Percentiles rank a stretch among this genome's conserved stretches.
Conservation (phyloP, 2,888 invertebrate species). For the Hylaea fasciaria region DNA sequence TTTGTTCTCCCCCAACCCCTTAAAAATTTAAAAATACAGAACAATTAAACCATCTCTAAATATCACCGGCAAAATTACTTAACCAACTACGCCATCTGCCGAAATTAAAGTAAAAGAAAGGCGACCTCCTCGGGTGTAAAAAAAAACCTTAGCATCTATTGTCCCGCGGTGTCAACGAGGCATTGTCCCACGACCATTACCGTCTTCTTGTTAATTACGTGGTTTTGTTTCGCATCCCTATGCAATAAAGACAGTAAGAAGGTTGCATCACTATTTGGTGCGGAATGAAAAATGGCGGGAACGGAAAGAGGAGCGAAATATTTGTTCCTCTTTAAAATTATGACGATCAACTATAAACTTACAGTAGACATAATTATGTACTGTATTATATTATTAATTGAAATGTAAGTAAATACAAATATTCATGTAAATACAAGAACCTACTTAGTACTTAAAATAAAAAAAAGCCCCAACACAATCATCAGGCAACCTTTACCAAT, state of each 20-base stretch:
- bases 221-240: conserved; percentile 42
- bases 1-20: too few relatives aligned
- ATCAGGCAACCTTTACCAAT: conserved; percentile 10
- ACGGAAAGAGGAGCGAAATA: conserved; percentile 1
- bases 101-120: conserved; percentile 40
- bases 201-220: conserved; percentile 46
- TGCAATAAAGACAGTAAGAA: conserved; percentile 32
- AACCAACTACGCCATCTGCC: conserved; percentile 34
- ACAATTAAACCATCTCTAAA: conserved; percentile 14
- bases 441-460: not conserved
- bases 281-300: conserved; percentile 14
- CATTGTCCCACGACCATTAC: conserved; percentile 44
- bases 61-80: conserved; percentile 29
- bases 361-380: too few relatives aligned
- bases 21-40: conserved; percentile 23
- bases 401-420: too few relatives aligned
- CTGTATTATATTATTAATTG: too few relatives aligned
- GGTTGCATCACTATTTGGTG: conserved; percentile 27
- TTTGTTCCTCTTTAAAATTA: conserved; percentile 1
- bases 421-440: too few relatives aligned
- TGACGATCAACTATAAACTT: not conserved
- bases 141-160: conserved; percentile 33
- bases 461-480: not conserved
- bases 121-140: conserved; percentile 28
- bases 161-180: conserved; percentile 35